These are phyloP conservation scores for Menidia menidia DNA, from an alignment of 2,797 vertebrate genomes.

Conservation along the genomic window DNA sequence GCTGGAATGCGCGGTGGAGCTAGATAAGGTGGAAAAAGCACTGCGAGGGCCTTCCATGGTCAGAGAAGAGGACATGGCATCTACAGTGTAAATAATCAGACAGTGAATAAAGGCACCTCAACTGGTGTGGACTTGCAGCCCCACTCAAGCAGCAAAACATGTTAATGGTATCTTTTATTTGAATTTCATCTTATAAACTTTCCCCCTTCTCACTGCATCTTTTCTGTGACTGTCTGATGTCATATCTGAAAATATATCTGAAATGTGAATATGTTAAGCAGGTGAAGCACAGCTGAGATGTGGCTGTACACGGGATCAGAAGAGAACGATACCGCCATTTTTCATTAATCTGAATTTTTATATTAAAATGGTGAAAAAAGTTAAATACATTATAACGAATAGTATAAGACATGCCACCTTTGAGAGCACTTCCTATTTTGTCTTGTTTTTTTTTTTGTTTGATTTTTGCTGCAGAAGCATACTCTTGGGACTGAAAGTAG, in stretches of 20 bases:
- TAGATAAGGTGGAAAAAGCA: conserved; percentile 98
- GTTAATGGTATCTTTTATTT: conserved; percentile 70
- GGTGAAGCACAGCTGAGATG: conserved; percentile 21
- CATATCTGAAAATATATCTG: conserved; percentile 18
- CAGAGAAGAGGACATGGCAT: conserved; percentile 97
- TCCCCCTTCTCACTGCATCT: conserved; percentile 64
- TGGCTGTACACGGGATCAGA: conserved; percentile 17
- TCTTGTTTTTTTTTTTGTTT: conserved; percentile 22
- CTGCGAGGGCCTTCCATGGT: conserved; percentile 98
- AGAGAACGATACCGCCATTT: conserved; percentile 15
- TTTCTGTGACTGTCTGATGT: conserved; percentile 38
- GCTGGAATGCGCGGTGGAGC: conserved; percentile 92
- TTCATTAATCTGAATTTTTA: conserved; percentile 19
- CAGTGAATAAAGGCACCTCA: conserved; percentile 90
- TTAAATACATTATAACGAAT: conserved; percentile 60
- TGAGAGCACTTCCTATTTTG: conserved; percentile 41
- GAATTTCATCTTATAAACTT: conserved; percentile 50
- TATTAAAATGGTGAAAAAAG: conserved; percentile 44
- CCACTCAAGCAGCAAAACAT: conserved; percentile 88
- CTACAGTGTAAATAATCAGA: conserved; percentile 95
- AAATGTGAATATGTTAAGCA: conserved; percentile 31
- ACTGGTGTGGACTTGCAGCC: conserved; percentile 91
- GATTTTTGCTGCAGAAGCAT: conserved; percentile 63
- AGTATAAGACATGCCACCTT: conserved; percentile 73
- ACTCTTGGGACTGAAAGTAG: conserved; percentile 94